phyloP scores from a whole-genome alignment of 2,888 invertebrate species.

The Helleia helle region DNA sequence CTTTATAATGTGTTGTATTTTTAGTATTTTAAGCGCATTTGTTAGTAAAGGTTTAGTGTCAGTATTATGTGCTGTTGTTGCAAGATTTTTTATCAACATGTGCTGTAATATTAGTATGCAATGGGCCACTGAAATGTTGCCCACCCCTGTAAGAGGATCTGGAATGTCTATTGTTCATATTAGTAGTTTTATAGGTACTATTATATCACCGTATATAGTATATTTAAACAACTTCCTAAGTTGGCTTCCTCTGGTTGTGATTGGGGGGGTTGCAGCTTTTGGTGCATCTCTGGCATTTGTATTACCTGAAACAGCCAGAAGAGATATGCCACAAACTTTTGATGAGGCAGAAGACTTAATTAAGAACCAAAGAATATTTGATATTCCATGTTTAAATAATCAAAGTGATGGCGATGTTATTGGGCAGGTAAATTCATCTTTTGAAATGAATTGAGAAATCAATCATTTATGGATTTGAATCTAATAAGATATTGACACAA shows the following conservation, averaged over 20 bases:
- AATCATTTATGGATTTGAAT: too few species aligned
- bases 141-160: constrained; percentile 44
- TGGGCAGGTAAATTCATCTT: constrained; percentile 22
- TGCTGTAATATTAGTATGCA: constrained; percentile 36
- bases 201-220: constrained; percentile 49
- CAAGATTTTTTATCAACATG: constrained; percentile 47
- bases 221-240: constrained; percentile 34
- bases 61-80: constrained; percentile 42
- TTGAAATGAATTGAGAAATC: constrained; percentile 19
- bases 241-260: constrained; percentile 44
- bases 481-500: too few species aligned
- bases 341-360: constrained; percentile 45
- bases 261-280: constrained; percentile 30
- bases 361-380: constrained; percentile 33
- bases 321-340: constrained; percentile 52
- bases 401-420: constrained; percentile 6
- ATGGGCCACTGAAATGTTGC: constrained; percentile 51
- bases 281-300: constrained; percentile 32
- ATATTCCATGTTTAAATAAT: constrained; percentile 35
- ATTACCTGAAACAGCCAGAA: constrained; percentile 48
- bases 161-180: constrained; percentile 44
- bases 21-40: constrained; percentile 37
- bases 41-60: constrained; percentile 35
- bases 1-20: constrained; percentile 30
- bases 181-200: constrained; percentile 32